A percentile compares a stretch with the other conserved stretches of the same genome.
These are phyloP conservation scores for Scaeva pyrastri DNA, from an alignment of 2,888 invertebrate species.

Conservation along the genomic window DNA sequence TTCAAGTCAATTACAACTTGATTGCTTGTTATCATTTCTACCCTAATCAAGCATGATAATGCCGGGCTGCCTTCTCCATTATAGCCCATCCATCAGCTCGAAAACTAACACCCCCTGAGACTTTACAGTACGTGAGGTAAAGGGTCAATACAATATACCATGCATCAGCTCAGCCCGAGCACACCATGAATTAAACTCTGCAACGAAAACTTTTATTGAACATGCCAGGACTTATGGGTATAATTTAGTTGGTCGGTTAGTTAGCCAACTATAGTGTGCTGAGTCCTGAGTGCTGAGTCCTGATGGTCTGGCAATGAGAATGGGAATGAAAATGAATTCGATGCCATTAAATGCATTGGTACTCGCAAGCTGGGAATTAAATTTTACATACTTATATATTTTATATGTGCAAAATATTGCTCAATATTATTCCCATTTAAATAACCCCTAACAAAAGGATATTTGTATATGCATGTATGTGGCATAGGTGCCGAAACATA, in stretches of 20 bases:
- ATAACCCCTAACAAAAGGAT: constrained; percentile 26
- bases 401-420: background rate
- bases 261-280: constrained; percentile 45
- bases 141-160: constrained; percentile 3
- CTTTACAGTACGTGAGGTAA: background rate
- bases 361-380: too few species aligned
- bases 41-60: constrained; percentile 71
- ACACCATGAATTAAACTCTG: constrained; percentile 30
- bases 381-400: background rate
- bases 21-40: constrained; percentile 65
- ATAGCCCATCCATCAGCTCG: constrained; percentile 9
- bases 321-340: background rate
- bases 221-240: constrained; percentile 52
- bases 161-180: constrained; percentile 30
- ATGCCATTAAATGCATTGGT: constrained; percentile 25
- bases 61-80: background rate
- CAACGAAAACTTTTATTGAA: constrained; percentile 58
- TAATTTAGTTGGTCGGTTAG: constrained; percentile 64
- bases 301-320: constrained; percentile 5
- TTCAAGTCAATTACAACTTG: constrained; percentile 69
- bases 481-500: constrained; percentile 5
- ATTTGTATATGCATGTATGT: background rate
- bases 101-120: constrained; percentile 26
- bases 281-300: too few species aligned
- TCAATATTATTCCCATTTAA: constrained; percentile 18